Percentiles rank a stretch among this genome's conserved stretches.
Conservation (phyloP, 2,888 invertebrate genomes). For the Eubasilissa splendida region DNA sequence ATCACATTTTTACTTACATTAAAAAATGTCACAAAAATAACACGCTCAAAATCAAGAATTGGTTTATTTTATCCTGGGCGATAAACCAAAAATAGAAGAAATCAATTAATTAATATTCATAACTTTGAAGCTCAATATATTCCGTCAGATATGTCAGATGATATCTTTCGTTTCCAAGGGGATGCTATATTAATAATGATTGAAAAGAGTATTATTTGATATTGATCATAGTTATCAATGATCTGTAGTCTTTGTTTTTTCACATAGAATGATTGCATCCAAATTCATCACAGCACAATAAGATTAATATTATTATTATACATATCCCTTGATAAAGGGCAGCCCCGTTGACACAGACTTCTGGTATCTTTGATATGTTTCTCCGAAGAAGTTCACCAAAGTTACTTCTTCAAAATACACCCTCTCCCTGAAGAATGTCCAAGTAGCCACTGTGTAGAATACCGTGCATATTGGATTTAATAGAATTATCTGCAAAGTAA, state of each 20-base stretch:
- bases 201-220: too few relatives aligned
- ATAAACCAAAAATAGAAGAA: too few relatives aligned
- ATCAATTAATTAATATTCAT: too few relatives aligned
- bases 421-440: conserved; percentile 93
- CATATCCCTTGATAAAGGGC: conserved; percentile 88
- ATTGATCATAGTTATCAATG: too few relatives aligned
- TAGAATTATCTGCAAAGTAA: conserved; percentile 79
- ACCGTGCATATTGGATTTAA: conserved; percentile 91
- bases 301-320: conserved; percentile 4
- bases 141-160: too few relatives aligned
- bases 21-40: too few relatives aligned
- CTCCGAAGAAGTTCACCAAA: conserved; percentile 92
- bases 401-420: conserved; percentile 92
- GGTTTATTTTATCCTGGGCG: too few relatives aligned
- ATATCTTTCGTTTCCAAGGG: too few relatives aligned
- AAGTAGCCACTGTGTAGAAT: conserved; percentile 86
- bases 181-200: too few relatives aligned
- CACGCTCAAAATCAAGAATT: too few relatives aligned
- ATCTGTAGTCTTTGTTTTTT: not conserved
- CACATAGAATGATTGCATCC: not conserved
- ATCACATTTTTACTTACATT: too few relatives aligned
- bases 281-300: conserved; percentile 3
- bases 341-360: conserved; percentile 86
- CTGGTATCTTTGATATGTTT: conserved; percentile 90
- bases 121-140: too few relatives aligned